Percentiles rank a stretch among this genome's conserved stretches.
These are phyloP conservation scores for Coelogynopora nodosa DNA, from an alignment of 2,888 invertebrate species.

Conservation along the genomic window DNA sequence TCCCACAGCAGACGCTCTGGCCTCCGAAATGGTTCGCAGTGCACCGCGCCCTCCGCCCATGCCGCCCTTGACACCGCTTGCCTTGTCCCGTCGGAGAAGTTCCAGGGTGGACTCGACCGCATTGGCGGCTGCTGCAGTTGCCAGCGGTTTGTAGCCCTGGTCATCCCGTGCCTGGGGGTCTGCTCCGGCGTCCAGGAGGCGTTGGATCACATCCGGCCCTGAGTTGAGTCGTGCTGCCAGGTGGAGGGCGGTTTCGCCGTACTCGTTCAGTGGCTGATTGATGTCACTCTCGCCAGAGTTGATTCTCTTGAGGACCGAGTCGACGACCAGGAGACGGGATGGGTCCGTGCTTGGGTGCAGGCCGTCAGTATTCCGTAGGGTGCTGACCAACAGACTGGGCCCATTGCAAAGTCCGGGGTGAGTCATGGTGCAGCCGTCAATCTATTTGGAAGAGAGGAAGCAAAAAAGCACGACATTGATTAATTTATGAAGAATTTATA, in stretches of 20 bases:
- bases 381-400: not conserved
- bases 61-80: not conserved
- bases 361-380: not conserved
- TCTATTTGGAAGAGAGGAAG: not conserved
- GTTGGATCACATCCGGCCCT: not conserved
- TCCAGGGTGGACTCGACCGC: not conserved
- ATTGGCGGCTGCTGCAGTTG: not conserved
- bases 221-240: constrained; percentile 41
- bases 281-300: not conserved
- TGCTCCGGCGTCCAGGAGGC: constrained; percentile 33
- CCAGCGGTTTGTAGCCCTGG: constrained; percentile 37
- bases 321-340: not conserved
- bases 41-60: not conserved
- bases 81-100: not conserved
- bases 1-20: not conserved
- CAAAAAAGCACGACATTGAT: too few relatives aligned
- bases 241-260: constrained; percentile 38
- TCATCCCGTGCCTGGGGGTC: constrained; percentile 24
- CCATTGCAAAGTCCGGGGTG: not conserved
- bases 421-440: not conserved
- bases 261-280: not conserved
- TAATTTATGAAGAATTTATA: too few relatives aligned
- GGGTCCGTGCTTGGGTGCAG: not conserved
- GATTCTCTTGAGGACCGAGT: not conserved
- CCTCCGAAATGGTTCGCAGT: not conserved